Evolutionary conservation across 2,113 vertebrate genomes (phyloP), one percentile per base, ranked within the genome.

Genomic region (Rhea americana): DNA sequence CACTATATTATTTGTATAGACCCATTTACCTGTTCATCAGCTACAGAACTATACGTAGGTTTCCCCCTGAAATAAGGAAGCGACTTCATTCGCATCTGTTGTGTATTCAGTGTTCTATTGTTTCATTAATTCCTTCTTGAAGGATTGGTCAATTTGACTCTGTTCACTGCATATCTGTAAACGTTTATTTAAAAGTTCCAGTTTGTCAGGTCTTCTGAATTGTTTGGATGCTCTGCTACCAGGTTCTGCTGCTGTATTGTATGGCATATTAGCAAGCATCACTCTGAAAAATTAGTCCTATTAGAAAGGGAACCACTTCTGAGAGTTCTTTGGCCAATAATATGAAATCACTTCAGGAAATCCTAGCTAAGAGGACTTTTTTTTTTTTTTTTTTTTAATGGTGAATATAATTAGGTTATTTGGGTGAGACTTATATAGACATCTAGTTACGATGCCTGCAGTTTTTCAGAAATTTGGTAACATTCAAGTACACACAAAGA

Each of bases 401-500:
- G 39, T 51, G 55, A 53, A 47, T 73, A 22, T 58, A 15, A 47
- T 59, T 15, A 17, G 37, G 20, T 63, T 63, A 71, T 32, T 67
- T 85, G 39, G 50, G 51, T 22, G 65, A 47, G 72, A 28, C 25
- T 21, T 39, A 39, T 45, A 30, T 43, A 41, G 39, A 66, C 16
- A 41, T 14, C 35, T 35, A 35, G 35, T 47, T 76, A 79, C 53
- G 63, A 35, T 22, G 15, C 9, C 13, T 87, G 50, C n/a, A 53
- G 55, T 25, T 86, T 82, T 88, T 48, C 75, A 71, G 32, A 90
- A 83, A 55, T 39, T 19, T 17, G 83, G 10, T 79, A 67, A 43
- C 7, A 8, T 30, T 55, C 47, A 7, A 24, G 41, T 47, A n/a
- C 47, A 51, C 0, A 0, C 50, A 14, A 78, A 22, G 51, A 14